phyloP scores from a whole-genome alignment of 2,888 invertebrate species.

The Stenichneumon culpator region DNA sequence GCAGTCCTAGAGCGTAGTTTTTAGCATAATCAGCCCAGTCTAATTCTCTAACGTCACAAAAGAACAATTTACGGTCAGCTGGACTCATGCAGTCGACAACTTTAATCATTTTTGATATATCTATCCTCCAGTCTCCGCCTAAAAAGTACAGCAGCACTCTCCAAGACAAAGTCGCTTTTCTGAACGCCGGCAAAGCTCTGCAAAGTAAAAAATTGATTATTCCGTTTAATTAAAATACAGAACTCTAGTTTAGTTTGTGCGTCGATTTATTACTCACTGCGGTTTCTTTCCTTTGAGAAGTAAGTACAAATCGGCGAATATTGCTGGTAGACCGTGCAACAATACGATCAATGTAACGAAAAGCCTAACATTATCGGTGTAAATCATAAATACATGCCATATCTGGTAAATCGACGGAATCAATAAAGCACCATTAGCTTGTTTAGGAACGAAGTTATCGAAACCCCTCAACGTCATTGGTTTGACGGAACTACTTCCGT shows the following conservation, averaged over 20 bases:
- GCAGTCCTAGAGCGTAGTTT: slow-evolving; percentile 69
- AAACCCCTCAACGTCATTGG: slow-evolving; percentile 65
- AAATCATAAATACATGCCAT: not conserved
- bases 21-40: slow-evolving; percentile 72
- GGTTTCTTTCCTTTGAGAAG: slow-evolving; percentile 72
- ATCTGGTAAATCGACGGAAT: not conserved
- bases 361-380: not conserved
- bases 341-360: slow-evolving; percentile 71
- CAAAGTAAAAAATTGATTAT: not conserved
- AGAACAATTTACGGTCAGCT: slow-evolving; percentile 74
- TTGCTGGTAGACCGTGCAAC: slow-evolving; percentile 75
- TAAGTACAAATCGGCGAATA: slow-evolving; percentile 70
- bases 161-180: slow-evolving; percentile 26
- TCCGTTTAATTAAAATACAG: not conserved
- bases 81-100: slow-evolving; percentile 71
- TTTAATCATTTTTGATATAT: slow-evolving; percentile 69
- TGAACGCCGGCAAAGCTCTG: slow-evolving; percentile 39
- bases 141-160: slow-evolving; percentile 36
- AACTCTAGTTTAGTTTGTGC: not conserved
- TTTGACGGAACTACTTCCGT: slow-evolving; percentile 92
- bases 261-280: slow-evolving; percentile 72
- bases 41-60: slow-evolving; percentile 73
- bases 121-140: slow-evolving; percentile 67
- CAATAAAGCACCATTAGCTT: not conserved
- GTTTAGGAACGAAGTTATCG: slow-evolving; percentile 2